Evolutionary conservation across 2,797 vertebrate species (phyloP).

Genomic region (Peromyscus aztecus): DNA sequence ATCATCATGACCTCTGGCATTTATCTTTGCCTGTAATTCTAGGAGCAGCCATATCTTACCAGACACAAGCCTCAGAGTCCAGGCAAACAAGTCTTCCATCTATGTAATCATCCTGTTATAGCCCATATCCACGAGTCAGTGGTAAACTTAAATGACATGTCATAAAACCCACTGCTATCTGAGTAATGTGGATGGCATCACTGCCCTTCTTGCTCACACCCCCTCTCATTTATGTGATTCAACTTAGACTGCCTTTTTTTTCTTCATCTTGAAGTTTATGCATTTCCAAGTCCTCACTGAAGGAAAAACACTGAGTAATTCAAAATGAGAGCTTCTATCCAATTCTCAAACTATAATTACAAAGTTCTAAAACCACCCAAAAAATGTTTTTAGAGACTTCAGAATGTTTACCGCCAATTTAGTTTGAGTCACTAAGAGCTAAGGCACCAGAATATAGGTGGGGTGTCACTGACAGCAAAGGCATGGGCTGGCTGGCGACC

Average conservation of each 20-base stretch:
- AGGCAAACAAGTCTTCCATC: constrained; percentile 67
- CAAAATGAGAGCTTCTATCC: constrained; percentile 81
- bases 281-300: constrained; percentile 74
- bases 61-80: constrained; percentile 55
- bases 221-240: constrained; percentile 85
- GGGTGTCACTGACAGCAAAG: not conserved
- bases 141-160: constrained; percentile 84
- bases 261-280: constrained; percentile 82
- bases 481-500: not conserved
- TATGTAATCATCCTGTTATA: constrained; percentile 73
- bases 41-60: constrained; percentile 45
- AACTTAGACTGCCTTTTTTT: constrained; percentile 68
- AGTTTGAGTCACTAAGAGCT: constrained; percentile 62
- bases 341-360: constrained; percentile 78
- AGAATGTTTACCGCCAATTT: constrained; percentile 37
- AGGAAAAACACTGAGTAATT: constrained; percentile 78
- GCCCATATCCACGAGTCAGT: constrained; percentile 71
- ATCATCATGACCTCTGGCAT: constrained; percentile 68
- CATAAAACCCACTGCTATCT: constrained; percentile 85
- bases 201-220: constrained; percentile 48
- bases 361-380: constrained; percentile 76
- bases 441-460: not conserved
- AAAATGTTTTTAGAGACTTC: constrained; percentile 65
- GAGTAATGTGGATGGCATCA: constrained; percentile 86
- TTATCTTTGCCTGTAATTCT: constrained; percentile 67